phyloP scores from a whole-genome alignment of 1,140 invertebrate genomes.

The Ditylenchus dipsaci region DNA sequence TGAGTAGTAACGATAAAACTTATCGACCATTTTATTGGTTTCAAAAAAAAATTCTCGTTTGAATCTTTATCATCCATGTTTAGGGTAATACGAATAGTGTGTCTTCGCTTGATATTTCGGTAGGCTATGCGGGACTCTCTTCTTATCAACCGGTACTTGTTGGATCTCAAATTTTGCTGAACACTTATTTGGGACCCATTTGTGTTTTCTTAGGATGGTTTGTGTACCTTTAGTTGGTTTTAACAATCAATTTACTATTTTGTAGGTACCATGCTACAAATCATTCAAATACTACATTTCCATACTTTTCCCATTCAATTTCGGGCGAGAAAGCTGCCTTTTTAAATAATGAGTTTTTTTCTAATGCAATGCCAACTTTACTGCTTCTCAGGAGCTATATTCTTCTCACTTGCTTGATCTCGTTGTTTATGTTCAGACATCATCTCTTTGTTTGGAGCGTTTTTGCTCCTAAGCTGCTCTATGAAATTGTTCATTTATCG shows the following conservation, averaged over 20 bases:
- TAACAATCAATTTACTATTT: too few relatives aligned
- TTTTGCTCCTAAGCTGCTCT: not conserved
- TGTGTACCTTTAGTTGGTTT: not conserved
- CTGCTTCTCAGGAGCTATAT: not conserved
- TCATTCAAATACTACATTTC: too few relatives aligned
- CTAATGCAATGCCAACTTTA: not conserved
- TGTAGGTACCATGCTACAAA: too few relatives aligned
- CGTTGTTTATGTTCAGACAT: not conserved
- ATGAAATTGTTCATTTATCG: conserved; percentile 5
- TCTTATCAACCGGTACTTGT: conserved; percentile 56
- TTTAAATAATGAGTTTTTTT: too few relatives aligned
- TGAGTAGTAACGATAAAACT: too few relatives aligned
- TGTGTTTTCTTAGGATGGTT: conserved; percentile 29
- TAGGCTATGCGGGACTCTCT: conserved; percentile 58
- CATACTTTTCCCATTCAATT: too few relatives aligned
- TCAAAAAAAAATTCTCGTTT: not conserved
- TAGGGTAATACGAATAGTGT: conserved; percentile 61
- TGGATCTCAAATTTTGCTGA: conserved; percentile 47
- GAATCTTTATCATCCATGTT: too few relatives aligned
- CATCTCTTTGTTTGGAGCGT: conserved; percentile 13
- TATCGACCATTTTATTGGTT: not conserved
- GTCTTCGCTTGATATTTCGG: conserved; percentile 59
- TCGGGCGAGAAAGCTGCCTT: too few relatives aligned
- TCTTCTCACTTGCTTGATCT: not conserved
- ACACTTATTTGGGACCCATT: conserved; percentile 56